Percentiles rank a stretch among this genome's conserved stretches.
These are phyloP conservation scores for Agonopterix subpropinquella DNA, from an alignment of 2,888 invertebrate species.

Conservation along the genomic window DNA sequence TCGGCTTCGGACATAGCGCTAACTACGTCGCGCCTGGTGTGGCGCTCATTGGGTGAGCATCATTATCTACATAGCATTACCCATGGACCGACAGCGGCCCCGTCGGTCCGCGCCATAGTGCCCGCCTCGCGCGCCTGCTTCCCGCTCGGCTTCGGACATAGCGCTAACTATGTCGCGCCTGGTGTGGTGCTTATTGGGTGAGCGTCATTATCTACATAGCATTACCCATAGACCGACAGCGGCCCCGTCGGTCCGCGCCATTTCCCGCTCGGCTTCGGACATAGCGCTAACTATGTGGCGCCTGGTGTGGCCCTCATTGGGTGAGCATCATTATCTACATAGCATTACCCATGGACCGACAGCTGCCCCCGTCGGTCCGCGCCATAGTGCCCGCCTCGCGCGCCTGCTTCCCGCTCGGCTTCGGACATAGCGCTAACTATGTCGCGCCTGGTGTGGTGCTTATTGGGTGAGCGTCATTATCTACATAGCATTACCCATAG, in stretches of 20 bases:
- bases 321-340: slow-evolving; percentile 56
- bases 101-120: slow-evolving; percentile 77
- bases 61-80: too few relatives aligned
- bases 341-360: slow-evolving; percentile 33
- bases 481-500: too few relatives aligned
- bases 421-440: slow-evolving; percentile 93
- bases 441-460: slow-evolving; percentile 87
- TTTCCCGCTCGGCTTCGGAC: slow-evolving; percentile 96
- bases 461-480: slow-evolving; percentile 80
- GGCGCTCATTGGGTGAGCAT: slow-evolving; percentile 88
- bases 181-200: slow-evolving; percentile 93
- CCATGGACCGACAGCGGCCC: slow-evolving; percentile 74
- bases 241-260: slow-evolving; percentile 80
- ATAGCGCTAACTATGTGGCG: slow-evolving; percentile 90
- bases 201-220: slow-evolving; percentile 9
- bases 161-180: slow-evolving; percentile 87
- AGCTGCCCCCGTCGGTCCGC: slow-evolving; percentile 82
- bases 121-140: slow-evolving; percentile 87
- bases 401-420: slow-evolving; percentile 94
- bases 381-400: slow-evolving; percentile 78
- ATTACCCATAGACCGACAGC: slow-evolving; percentile 43
- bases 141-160: slow-evolving; percentile 94
- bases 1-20: slow-evolving; percentile 93
- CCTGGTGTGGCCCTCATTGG: slow-evolving; percentile 90
- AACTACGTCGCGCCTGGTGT: slow-evolving; percentile 88